Evolutionary conservation across 2,797 vertebrate species (phyloP).

Genomic region (Bryconaethiops microstoma): DNA sequence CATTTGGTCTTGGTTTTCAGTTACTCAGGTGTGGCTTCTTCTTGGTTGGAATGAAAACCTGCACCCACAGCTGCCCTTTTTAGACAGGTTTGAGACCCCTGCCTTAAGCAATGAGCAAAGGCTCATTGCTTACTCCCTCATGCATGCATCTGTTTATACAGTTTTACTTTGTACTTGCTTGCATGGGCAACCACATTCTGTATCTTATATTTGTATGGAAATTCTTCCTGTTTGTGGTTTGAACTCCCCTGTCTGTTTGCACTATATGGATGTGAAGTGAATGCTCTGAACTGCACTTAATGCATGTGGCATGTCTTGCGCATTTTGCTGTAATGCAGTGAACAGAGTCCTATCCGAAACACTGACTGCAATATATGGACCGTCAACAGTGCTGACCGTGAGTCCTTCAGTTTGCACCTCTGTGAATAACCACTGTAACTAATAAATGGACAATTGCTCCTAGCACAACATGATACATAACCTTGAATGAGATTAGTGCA

Average conservation of each 20-base stretch:
- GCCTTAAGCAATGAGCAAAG: too few relatives aligned
- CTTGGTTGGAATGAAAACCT: too few relatives aligned
- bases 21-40: too few relatives aligned
- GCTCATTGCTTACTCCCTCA: background rate
- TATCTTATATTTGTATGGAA: conserved; percentile 15
- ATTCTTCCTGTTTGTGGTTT: conserved; percentile 13
- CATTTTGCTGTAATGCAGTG: conserved; percentile 69
- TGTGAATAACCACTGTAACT: background rate
- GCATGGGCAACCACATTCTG: background rate
- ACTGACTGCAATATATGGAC: conserved; percentile 62
- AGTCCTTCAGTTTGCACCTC: conserved; percentile 64
- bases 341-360: conserved; percentile 55
- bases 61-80: too few relatives aligned
- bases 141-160: conserved; percentile 2
- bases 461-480: background rate
- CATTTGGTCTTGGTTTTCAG: too few relatives aligned
- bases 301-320: conserved; percentile 52
- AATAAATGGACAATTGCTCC: conserved; percentile 14
- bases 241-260: conserved; percentile 1
- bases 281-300: conserved; percentile 17
- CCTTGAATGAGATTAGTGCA: background rate
- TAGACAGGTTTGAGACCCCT: too few relatives aligned
- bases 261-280: conserved; percentile 3
- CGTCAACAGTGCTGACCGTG: conserved; percentile 63
- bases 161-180: conserved; percentile 3